Evolutionary conservation across 1,140 invertebrate species (phyloP).

Genomic region (Macrotrachela quadricornifera): DNA sequence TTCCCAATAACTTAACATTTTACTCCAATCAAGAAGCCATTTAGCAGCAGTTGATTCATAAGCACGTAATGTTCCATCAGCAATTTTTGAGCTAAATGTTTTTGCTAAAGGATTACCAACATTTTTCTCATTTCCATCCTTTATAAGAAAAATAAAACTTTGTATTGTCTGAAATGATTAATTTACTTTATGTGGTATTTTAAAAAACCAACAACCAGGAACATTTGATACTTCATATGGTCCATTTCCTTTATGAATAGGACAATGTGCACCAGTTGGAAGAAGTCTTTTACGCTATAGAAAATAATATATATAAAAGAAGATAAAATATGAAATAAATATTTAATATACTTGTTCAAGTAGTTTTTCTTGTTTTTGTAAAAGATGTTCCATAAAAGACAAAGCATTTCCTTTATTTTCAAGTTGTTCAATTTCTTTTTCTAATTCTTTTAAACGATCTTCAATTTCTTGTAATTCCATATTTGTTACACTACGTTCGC

Average conservation of each 20-base stretch:
- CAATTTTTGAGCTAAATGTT: slow-evolving; percentile 52
- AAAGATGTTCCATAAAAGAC: too few species aligned
- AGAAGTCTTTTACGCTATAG: too few species aligned
- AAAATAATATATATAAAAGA: too few species aligned
- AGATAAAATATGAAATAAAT: too few species aligned
- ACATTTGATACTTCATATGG: slow-evolving; percentile 25
- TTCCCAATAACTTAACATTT: slow-evolving; percentile 75
- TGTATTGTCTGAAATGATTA: neutral
- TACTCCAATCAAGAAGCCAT: slow-evolving; percentile 13
- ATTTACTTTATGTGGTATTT: slow-evolving; percentile 39
- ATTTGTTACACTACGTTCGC: too few species aligned
- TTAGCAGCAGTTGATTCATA: slow-evolving; percentile 25
- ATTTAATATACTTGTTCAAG: too few species aligned
- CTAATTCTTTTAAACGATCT: slow-evolving; percentile 1
- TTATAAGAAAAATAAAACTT: neutral
- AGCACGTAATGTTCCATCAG: slow-evolving; percentile 31
- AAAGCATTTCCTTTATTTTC: too few species aligned
- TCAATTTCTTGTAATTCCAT: neutral
- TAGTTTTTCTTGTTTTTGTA: too few species aligned
- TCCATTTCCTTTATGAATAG: slow-evolving; percentile 16
- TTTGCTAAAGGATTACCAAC: slow-evolving; percentile 90
- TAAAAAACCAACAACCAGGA: slow-evolving; percentile 31
- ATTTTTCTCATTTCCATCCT: slow-evolving; percentile 54
- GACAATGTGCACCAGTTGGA: too few species aligned
- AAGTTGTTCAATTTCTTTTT: neutral